Percentiles rank a stretch among this genome's conserved stretches.
Evolutionary conservation across 2,113 vertebrate species (phyloP).

Genomic region (Notarius lentiginosus): DNA sequence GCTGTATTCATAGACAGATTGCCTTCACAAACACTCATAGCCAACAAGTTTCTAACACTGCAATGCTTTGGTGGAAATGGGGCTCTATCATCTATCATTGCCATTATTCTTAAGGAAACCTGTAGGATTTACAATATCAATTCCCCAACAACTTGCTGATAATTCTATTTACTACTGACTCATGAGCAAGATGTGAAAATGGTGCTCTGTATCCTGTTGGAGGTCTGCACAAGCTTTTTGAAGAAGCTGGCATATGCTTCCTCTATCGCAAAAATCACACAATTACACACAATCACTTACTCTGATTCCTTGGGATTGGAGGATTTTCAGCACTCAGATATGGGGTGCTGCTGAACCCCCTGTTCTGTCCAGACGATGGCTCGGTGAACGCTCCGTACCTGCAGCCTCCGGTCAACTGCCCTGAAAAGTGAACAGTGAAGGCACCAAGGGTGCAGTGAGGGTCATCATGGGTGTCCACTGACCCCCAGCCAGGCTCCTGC

Average conservation of each 20-base stretch:
- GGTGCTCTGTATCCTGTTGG: background rate
- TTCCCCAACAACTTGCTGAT: background rate
- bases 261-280: background rate
- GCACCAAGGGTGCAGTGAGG: slow-evolving; percentile 89
- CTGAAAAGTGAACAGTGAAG: slow-evolving; percentile 95
- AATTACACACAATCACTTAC: slow-evolving; percentile 68
- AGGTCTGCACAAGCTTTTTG: background rate
- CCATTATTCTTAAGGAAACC: background rate
- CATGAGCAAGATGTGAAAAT: background rate
- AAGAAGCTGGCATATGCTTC: background rate
- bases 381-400: slow-evolving; percentile 85
- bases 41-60: background rate
- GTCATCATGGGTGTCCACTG: slow-evolving; percentile 85
- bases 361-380: slow-evolving; percentile 76
- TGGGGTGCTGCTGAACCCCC: slow-evolving; percentile 85
- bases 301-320: slow-evolving; percentile 82
- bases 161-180: background rate
- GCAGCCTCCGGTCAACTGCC: slow-evolving; percentile 90
- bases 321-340: slow-evolving; percentile 90
- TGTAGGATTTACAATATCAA: background rate
- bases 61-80: background rate
- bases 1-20: background rate
- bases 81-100: background rate
- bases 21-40: background rate
- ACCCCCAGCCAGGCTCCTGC: slow-evolving; percentile 92